Evolutionary conservation across 2,888 invertebrate genomes (phyloP).

Genomic region (Cephus nigrinus): DNA sequence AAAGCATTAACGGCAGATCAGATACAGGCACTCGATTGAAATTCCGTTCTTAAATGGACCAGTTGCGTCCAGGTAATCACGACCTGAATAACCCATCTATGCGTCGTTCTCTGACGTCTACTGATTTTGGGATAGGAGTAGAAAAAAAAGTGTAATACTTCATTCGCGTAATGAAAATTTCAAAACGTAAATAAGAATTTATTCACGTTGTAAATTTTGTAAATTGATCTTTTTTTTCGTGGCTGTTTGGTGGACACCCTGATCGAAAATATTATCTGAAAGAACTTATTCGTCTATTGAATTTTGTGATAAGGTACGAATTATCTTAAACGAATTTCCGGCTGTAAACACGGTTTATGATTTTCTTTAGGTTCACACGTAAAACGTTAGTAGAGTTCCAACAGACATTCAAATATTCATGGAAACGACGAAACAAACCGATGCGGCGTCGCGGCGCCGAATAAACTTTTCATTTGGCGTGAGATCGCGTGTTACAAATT

Average conservation of each 20-base stretch:
- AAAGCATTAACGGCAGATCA: not conserved
- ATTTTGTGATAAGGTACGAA: too few species aligned
- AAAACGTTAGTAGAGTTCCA: not conserved
- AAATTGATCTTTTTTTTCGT: too few species aligned
- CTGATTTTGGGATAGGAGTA: not conserved
- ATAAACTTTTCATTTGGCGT: constrained; percentile 53
- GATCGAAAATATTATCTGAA: too few species aligned
- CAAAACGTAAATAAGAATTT: too few species aligned
- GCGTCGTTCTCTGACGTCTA: not conserved
- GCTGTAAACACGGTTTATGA: too few species aligned
- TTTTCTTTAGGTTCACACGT: too few species aligned
- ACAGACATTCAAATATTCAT: not conserved
- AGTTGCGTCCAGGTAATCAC: not conserved
- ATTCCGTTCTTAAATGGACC: not conserved
- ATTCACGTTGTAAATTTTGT: too few species aligned
- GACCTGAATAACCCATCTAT: not conserved
- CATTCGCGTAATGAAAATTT: too few species aligned
- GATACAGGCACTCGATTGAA: not conserved
- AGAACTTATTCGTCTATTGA: too few species aligned
- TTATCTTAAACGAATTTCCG: too few species aligned
- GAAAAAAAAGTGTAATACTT: too few species aligned
- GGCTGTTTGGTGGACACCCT: too few species aligned
- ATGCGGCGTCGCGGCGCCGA: constrained; percentile 12
- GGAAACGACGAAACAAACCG: not conserved
- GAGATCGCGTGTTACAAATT: constrained; percentile 63